These are phyloP conservation scores for Paradoxurus hermaphroditus DNA, from an alignment of 2,113 vertebrate species.

Conservation along the genomic window DNA sequence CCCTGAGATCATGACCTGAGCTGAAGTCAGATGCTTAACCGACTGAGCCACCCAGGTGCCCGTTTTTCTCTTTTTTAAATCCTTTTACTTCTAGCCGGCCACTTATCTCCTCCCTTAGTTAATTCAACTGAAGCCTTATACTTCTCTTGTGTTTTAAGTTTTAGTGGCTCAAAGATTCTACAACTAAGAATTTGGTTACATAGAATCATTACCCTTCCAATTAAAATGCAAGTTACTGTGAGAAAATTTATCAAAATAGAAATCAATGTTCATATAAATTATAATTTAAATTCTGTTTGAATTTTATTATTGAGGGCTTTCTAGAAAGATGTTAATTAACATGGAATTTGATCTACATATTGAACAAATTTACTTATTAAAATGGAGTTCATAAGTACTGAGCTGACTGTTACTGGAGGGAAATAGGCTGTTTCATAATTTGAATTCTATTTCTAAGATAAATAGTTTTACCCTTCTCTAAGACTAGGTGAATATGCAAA, in stretches of 20 bases:
- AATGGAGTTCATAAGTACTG: slow-evolving; percentile 53
- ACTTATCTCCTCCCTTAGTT: neutral
- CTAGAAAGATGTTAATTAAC: slow-evolving; percentile 59
- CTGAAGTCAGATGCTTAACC: too few species aligned
- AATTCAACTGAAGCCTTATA: neutral
- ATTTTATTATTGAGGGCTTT: slow-evolving; percentile 56
- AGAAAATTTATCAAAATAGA: slow-evolving; percentile 55
- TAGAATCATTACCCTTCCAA: neutral
- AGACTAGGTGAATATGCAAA: slow-evolving; percentile 54
- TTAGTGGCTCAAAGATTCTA: slow-evolving; percentile 8
- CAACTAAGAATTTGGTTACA: neutral
- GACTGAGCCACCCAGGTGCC: too few species aligned
- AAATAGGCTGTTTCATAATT: slow-evolving; percentile 54
- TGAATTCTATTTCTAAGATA: slow-evolving; percentile 68
- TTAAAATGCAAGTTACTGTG: slow-evolving; percentile 55
- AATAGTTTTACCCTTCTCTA: slow-evolving; percentile 51
- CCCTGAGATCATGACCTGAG: too few species aligned
- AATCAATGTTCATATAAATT: slow-evolving; percentile 61
- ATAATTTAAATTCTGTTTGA: slow-evolving; percentile 64
- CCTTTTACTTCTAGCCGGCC: neutral
- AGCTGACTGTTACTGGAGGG: slow-evolving; percentile 37
- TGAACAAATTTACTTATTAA: slow-evolving; percentile 70
- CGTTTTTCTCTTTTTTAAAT: neutral
- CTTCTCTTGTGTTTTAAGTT: neutral
- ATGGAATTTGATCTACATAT: slow-evolving; percentile 45